Evolutionary conservation across 2,797 vertebrate species (phyloP).

Genomic region (Myotis findleyi): DNA sequence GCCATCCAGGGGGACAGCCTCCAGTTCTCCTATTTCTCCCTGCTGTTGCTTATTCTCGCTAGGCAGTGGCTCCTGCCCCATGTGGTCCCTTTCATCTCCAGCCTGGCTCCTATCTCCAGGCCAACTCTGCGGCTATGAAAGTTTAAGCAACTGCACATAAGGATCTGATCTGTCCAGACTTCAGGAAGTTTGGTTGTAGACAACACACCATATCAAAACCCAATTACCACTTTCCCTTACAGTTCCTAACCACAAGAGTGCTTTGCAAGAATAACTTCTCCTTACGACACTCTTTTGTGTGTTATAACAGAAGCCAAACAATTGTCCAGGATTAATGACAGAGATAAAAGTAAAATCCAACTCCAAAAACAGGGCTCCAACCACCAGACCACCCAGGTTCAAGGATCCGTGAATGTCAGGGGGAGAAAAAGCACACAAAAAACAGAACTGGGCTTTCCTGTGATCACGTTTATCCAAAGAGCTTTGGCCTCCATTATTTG

Average conservation of each 20-base stretch:
- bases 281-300: constrained; percentile 25
- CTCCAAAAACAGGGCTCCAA: constrained; percentile 31
- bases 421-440: background rate
- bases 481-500: background rate
- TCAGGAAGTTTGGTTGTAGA: constrained; percentile 68
- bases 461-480: constrained; percentile 38
- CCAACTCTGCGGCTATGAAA: background rate
- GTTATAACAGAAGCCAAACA: constrained; percentile 57
- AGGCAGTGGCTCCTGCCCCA: background rate
- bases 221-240: constrained; percentile 72
- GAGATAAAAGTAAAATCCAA: constrained; percentile 66
- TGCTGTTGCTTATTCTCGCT: background rate
- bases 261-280: constrained; percentile 71
- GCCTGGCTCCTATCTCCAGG: constrained; percentile 39
- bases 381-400: constrained; percentile 62
- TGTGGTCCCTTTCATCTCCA: constrained; percentile 52
- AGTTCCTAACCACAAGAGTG: constrained; percentile 64
- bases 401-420: background rate
- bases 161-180: constrained; percentile 47
- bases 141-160: constrained; percentile 35
- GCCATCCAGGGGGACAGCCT: background rate
- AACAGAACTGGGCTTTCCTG: constrained; percentile 1
- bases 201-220: constrained; percentile 75
- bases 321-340: constrained; percentile 60
- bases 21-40: background rate